Conservation (phyloP, 2,797 vertebrate species). For the Rhynchotus rufescens region DNA sequence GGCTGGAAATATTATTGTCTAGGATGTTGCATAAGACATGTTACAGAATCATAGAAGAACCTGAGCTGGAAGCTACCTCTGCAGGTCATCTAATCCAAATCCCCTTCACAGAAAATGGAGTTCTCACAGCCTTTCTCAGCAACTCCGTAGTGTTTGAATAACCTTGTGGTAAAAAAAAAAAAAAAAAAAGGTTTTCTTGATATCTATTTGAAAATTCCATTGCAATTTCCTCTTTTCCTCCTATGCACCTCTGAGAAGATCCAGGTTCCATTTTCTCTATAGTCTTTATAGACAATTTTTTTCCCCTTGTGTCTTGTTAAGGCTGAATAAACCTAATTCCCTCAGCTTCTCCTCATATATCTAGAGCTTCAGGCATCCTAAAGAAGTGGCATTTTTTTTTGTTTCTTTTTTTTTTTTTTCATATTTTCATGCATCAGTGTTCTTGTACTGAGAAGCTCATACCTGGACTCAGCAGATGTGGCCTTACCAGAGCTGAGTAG, state of each 20-base stretch:
- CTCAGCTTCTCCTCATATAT: background rate
- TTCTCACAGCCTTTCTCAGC: background rate
- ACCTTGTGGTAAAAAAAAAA: background rate
- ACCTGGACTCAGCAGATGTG: background rate
- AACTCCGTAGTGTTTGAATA: background rate
- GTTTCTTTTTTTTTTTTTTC: too few relatives aligned
- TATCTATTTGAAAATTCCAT: background rate
- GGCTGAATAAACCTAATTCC: background rate
- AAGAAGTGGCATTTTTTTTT: background rate
- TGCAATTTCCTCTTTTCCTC: background rate
- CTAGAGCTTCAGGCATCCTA: background rate
- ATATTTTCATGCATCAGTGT: background rate
- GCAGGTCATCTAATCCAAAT: background rate
- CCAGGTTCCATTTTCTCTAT: background rate
- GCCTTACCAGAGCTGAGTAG: background rate
- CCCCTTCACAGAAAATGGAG: background rate
- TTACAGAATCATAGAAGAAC: background rate
- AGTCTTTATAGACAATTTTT: background rate
- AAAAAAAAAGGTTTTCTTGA: background rate
- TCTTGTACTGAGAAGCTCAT: background rate
- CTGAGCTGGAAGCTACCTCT: too few relatives aligned
- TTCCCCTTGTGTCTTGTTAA: too few relatives aligned
- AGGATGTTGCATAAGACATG: background rate
- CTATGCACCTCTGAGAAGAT: background rate
- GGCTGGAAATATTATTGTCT: background rate